Base-by-base conservation (phyloP, 2,888 invertebrate species). In the Eucera pruinosa region DNA sequence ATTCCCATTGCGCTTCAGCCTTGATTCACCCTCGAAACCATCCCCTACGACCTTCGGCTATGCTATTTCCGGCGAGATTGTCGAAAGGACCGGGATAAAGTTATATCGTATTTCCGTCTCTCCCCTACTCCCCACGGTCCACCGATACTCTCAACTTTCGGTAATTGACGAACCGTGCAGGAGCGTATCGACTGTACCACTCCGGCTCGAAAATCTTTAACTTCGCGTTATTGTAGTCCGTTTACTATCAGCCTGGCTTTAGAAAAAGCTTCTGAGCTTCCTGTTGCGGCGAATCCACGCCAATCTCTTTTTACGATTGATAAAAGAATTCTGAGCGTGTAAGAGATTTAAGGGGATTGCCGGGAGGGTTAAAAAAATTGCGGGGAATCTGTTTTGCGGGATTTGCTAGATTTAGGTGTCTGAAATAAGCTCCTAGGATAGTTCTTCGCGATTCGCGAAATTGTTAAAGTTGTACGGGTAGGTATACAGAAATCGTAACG, bases 81-180 rank as follows among this genome's bases (percentile, higher is more conserved):
- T 80, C 78, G 80, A 83, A 81, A 82, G 82, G 80, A 68, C 67
- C 61, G 39, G 80, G 73, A 83, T 78, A 80, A 84, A 83, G 78
- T 86, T 84, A 76, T 84, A 78, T 81, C 82, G 84, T 77, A 79
- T 86, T 84, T 80, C 84, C 70, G 64, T 43, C 52, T 68, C 50
- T 47, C 73, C 48, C 84, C 70, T 61, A 36, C 52, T 68, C 50
- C 50, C 73, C 48, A 57, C 61, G 62, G 48, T 72, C 41, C 33
- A 45, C 52, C 70, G 74, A 75, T 75, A 72, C 67, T 68, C 77
- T 30, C 64, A 78, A 80, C 73, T 78, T 73, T 82, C 57, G 69
- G 54, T 84, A 84, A 84, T 84, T 82, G 82, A 82, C 80, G 77
- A 60, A 80, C 54, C 75, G 74, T 66, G 69, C 76, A 72, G 75